A percentile compares a stretch with the other conserved stretches of the same genome.
Conservation (phyloP, 2,888 invertebrate genomes). For the Synanthedon vespiformis region DNA sequence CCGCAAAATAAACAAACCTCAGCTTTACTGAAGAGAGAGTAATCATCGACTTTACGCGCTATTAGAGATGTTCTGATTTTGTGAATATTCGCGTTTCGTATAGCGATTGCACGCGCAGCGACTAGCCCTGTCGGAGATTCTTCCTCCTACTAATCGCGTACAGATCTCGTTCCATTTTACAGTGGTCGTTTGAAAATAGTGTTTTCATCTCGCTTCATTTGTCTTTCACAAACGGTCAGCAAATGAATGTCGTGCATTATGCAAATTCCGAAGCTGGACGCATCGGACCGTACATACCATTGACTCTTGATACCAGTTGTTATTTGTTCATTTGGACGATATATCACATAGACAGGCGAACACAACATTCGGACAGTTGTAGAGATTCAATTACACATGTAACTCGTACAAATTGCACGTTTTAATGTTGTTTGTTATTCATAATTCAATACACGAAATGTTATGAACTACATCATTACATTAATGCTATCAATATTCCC, state of each 20-base stretch:
- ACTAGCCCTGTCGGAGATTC: constrained; percentile 11
- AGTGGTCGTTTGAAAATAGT: not conserved
- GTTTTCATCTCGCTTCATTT: constrained; percentile 42
- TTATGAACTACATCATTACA: constrained; percentile 10
- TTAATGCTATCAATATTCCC: constrained; percentile 46
- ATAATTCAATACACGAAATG: constrained; percentile 26
- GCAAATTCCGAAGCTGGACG: constrained; percentile 44
- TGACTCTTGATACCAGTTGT: constrained; percentile 21
- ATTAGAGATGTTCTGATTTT: constrained; percentile 38
- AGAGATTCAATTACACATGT: not conserved
- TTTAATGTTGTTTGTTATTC: constrained; percentile 21
- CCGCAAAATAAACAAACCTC: not conserved
- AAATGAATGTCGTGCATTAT: constrained; percentile 51
- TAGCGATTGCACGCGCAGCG: constrained; percentile 6
- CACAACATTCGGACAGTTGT: constrained; percentile 19
- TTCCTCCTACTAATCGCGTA: not conserved
- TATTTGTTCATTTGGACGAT: constrained; percentile 36
- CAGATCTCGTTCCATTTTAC: constrained; percentile 8
- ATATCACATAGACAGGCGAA: constrained; percentile 30
- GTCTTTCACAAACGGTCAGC: constrained; percentile 47
- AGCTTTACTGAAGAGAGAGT: constrained; percentile 21
- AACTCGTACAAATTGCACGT: not conserved
- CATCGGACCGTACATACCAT: constrained; percentile 20
- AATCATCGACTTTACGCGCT: constrained; percentile 45
- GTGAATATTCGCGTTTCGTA: constrained; percentile 7